Percentiles rank a stretch among this genome's conserved stretches.
phyloP scores from a whole-genome alignment of 2,888 invertebrate genomes.

The Lapara coniferarum region DNA sequence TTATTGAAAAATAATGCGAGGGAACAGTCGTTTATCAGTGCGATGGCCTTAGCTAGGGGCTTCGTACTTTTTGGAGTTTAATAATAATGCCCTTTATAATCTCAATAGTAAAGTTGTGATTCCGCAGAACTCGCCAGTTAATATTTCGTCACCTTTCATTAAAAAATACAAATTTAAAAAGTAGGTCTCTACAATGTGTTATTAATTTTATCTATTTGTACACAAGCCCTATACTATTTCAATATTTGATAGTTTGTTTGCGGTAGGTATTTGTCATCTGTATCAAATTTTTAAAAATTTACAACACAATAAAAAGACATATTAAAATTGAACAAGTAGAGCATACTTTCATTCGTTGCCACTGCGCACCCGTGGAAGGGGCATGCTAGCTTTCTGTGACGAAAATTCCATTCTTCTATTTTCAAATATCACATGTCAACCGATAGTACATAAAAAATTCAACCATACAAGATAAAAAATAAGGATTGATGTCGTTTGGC shows the following conservation, averaged over 20 bases:
- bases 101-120: too few relatives aligned
- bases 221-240: too few relatives aligned
- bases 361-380: constrained; percentile 45
- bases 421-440: constrained; percentile 39
- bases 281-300: not conserved
- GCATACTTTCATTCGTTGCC: constrained; percentile 45
- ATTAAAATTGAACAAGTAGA: constrained; percentile 13
- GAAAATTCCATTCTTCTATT: constrained; percentile 46
- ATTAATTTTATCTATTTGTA: not conserved
- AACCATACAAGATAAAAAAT: constrained; percentile 34
- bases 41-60: not conserved
- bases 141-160: not conserved
- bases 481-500: constrained; percentile 39
- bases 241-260: not conserved
- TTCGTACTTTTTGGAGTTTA: not conserved
- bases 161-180: not conserved
- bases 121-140: too few relatives aligned
- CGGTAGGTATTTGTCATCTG: not conserved
- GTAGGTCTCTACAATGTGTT: not conserved
- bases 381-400: constrained; percentile 55
- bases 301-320: not conserved
- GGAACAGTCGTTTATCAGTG: not conserved
- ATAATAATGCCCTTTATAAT: not conserved
- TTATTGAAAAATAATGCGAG: constrained; percentile 16
- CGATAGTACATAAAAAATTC: constrained; percentile 31